Base-by-base conservation (phyloP, 2,113 vertebrate genomes). In the Scytalopus superciliaris region DNA sequence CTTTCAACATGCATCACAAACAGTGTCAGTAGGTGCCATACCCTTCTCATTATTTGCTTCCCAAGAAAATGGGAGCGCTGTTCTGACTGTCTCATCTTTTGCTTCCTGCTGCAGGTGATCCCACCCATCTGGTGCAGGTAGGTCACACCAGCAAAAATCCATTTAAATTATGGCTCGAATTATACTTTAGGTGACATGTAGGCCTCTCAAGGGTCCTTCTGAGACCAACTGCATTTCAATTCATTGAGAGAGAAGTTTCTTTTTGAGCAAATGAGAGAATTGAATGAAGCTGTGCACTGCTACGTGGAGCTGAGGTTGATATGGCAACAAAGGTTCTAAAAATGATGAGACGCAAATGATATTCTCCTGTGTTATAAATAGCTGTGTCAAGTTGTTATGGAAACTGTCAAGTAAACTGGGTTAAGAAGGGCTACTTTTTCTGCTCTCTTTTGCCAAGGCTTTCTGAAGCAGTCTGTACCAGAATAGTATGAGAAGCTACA, bases 321-420 rank as follows among this genome's bases (percentile, higher is more conserved):
- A 96, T 96, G 95, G 96, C 96, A 97, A 97, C 96, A 96, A 96
- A 96, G 86, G 86, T 94, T 96, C 96, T 97, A 94, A 96, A 97
- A 97, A 94, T 60, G 83, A 77, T 92, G 88, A 90, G 89, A 94
- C 8, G 0, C 88, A 95, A 96, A 95, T 76, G 1, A 95, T 93
- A 92, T 84, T 93, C 93, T 89, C 88, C 77, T 19, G 40, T 45
- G 87, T 84, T 92, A 97, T 87, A 97, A 97, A 95, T 97, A 96
- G 88, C 93, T 92, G 64, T 74, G 86, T 96, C 95, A 96, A 94
- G 96, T 97, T 97, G 96, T 97, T 97, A 97, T 97, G 96, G 96
- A 96, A 97, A 97, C 96, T 93, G 87, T 83, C 95, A 89, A 96
- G 83, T 91, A 95, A 96, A 95, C 80, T 95, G 67, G 95, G 96